These are phyloP conservation scores for Merluccius polli DNA, from an alignment of 2,797 vertebrate species.

Conservation along the genomic window DNA sequence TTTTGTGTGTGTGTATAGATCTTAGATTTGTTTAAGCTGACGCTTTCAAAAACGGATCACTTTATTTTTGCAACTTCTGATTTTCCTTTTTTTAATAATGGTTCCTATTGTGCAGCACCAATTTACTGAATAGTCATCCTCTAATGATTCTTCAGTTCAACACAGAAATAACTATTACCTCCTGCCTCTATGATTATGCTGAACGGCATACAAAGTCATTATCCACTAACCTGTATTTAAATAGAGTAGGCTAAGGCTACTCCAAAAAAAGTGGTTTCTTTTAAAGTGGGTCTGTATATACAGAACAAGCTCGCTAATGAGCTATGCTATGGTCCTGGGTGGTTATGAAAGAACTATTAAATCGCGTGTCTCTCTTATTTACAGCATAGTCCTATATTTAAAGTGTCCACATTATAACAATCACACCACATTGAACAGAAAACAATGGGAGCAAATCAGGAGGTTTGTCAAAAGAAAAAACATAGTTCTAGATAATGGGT, in stretches of 20 bases:
- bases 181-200: slow-evolving; percentile 23
- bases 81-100: background rate
- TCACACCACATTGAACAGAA: background rate
- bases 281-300: background rate
- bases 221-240: slow-evolving; percentile 42
- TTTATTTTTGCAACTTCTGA: background rate
- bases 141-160: slow-evolving; percentile 9
- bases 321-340: background rate
- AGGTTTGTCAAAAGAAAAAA: background rate
- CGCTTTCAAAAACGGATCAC: background rate
- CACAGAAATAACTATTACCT: slow-evolving; percentile 24
- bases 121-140: slow-evolving; percentile 9
- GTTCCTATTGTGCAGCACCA: background rate
- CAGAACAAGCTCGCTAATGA: slow-evolving; percentile 1
- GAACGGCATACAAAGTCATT: slow-evolving; percentile 27
- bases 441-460: background rate
- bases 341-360: background rate
- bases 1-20: too few species aligned
- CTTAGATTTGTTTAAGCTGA: background rate
- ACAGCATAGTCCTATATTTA: background rate
- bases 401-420: background rate
- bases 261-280: background rate
- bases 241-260: slow-evolving; percentile 12
- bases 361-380: background rate
- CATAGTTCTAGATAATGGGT: background rate